Conservation (phyloP, 2,888 invertebrate species). For the Cheilosia soror region DNA sequence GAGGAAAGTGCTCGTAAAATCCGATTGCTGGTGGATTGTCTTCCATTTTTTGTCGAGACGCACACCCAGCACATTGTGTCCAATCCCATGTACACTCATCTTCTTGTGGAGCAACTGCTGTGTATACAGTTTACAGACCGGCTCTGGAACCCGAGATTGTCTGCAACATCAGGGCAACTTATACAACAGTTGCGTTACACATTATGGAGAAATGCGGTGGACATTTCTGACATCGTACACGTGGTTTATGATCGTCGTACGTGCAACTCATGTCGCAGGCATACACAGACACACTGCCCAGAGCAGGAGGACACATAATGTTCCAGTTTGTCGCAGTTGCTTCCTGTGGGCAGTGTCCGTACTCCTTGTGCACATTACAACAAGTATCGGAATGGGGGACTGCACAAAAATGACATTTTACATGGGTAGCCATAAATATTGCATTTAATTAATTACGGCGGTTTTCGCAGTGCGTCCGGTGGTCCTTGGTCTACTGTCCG, state of each 20-base stretch:
- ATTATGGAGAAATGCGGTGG: conserved; percentile 64
- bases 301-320: conserved; percentile 62
- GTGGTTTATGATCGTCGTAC: conserved; percentile 74
- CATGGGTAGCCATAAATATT: conserved; percentile 73
- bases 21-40: conserved; percentile 68
- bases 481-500: conserved; percentile 37
- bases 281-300: conserved; percentile 39
- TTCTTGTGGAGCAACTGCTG: conserved; percentile 31
- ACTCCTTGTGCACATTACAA: conserved; percentile 5
- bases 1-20: conserved; percentile 70
- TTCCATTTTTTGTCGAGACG: conserved; percentile 32
- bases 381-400: conserved; percentile 33
- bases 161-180: conserved; percentile 7
- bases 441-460: conserved; percentile 74
- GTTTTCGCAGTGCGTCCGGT: conserved; percentile 71
- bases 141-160: conserved; percentile 3
- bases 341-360: conserved; percentile 53
- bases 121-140: neutral
- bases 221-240: conserved; percentile 73
- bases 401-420: conserved; percentile 72
- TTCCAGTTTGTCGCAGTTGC: conserved; percentile 74
- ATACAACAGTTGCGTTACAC: conserved; percentile 68
- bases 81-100: conserved; percentile 26
- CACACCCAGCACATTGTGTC: conserved; percentile 35
- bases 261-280: conserved; percentile 74